Evolutionary conservation across 2,888 invertebrate species (phyloP).

Genomic region (Meiosimyza platycephala): DNA sequence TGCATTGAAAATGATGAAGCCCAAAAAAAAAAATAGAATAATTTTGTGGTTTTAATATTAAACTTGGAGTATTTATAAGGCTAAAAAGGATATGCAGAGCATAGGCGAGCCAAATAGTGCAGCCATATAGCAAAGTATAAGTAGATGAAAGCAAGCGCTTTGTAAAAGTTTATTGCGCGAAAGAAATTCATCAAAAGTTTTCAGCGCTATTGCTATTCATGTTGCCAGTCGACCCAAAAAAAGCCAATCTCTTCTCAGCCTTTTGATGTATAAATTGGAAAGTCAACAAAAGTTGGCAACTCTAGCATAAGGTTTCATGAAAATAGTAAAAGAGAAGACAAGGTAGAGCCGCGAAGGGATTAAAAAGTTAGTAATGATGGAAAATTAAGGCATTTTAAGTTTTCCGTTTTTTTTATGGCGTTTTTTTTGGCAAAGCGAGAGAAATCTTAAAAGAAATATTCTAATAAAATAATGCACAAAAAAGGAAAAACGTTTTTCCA

Average conservation of each 20-base stretch:
- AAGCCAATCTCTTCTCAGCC: too few relatives aligned
- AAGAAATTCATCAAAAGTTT: slow-evolving; percentile 23
- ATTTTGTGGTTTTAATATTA: neutral
- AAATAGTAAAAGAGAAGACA: neutral
- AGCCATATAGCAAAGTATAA: too few relatives aligned
- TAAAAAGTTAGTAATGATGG: slow-evolving; percentile 11
- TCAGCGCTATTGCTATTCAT: neutral
- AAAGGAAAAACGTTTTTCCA: too few relatives aligned
- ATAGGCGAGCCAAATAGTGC: neutral
- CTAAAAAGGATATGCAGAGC: neutral
- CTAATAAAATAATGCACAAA: too few relatives aligned
- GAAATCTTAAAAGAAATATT: neutral
- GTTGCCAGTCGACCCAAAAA: too few relatives aligned
- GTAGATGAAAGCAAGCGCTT: too few relatives aligned
- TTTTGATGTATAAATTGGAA: neutral
- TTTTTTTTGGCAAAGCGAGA: neutral
- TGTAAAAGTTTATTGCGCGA: slow-evolving; percentile 3
- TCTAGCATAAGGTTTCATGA: neutral
- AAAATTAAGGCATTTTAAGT: neutral
- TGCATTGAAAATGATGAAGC: too few relatives aligned
- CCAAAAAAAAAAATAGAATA: neutral
- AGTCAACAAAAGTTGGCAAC: slow-evolving; percentile 9
- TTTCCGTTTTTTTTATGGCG: too few relatives aligned
- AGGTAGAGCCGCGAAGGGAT: neutral
- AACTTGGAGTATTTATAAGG: neutral